These are phyloP conservation scores for Chymomyza amoena DNA, from an alignment of 2,888 invertebrate species.

Conservation along the genomic window DNA sequence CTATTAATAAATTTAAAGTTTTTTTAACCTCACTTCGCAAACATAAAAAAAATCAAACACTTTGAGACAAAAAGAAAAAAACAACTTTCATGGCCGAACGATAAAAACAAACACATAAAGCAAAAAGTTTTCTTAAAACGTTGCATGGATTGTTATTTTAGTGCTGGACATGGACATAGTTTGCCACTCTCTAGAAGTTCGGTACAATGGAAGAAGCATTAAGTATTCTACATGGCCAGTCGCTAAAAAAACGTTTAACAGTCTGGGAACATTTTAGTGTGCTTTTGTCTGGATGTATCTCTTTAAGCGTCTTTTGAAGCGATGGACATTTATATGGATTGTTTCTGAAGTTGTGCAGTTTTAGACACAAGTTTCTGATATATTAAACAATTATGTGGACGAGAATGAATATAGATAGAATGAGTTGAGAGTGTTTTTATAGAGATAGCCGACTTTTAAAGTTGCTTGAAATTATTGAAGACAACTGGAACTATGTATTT, in stretches of 20 bases:
- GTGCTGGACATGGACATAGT: not conserved
- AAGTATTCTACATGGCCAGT: constrained; percentile 14
- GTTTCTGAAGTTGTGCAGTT: constrained; percentile 49
- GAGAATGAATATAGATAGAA: no score
- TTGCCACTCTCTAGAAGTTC: not conserved
- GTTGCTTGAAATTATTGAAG: not conserved
- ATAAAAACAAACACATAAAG: constrained; percentile 43
- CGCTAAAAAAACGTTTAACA: constrained; percentile 58
- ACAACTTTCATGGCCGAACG: not conserved
- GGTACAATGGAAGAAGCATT: not conserved
- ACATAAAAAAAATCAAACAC: constrained; percentile 9
- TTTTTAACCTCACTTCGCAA: constrained; percentile 45
- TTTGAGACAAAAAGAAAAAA: constrained; percentile 3
- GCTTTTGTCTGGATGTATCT: not conserved
- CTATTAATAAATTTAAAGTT: constrained; percentile 70
- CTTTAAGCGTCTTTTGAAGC: not conserved
- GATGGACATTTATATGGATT: constrained; percentile 60
- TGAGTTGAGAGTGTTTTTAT: not conserved
- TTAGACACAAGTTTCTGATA: not conserved
- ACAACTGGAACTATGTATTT: not conserved
- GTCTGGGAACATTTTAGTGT: constrained; percentile 37
- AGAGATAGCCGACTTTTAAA: no score
- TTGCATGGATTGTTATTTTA: constrained; percentile 56
- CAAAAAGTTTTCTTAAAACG: constrained; percentile 68
- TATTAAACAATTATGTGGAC: not conserved